Evolutionary conservation across 2,888 invertebrate species (phyloP).

Genomic region (Temnothorax unifasciatus): DNA sequence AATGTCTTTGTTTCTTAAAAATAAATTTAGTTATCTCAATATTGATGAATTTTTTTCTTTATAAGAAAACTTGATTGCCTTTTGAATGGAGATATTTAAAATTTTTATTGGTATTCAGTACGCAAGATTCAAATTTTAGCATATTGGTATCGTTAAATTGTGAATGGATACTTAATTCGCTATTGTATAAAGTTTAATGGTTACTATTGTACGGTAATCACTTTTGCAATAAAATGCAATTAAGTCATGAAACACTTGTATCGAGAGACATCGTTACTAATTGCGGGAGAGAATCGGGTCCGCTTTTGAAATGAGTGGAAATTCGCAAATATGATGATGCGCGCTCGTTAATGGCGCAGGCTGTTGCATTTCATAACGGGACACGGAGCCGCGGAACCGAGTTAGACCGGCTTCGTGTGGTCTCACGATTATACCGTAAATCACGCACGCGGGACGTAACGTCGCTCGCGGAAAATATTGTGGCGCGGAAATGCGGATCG

Average conservation of each 20-base stretch:
- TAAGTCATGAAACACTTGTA: background rate
- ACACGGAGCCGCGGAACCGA: conserved; percentile 50
- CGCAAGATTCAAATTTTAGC: background rate
- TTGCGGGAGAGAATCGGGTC: conserved; percentile 6
- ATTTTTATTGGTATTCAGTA: background rate
- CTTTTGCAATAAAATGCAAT: background rate
- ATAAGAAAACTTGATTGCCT: conserved; percentile 6
- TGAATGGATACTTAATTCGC: background rate
- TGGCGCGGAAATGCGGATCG: conserved; percentile 41
- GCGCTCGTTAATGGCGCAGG: conserved; percentile 50
- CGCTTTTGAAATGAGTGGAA: conserved; percentile 39
- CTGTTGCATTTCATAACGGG: conserved; percentile 58
- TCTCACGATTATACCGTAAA: conserved; percentile 60
- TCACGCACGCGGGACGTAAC: conserved; percentile 54
- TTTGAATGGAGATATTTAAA: background rate
- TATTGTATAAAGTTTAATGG: background rate
- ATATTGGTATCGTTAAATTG: background rate
- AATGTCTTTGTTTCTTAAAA: background rate
- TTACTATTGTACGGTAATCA: background rate
- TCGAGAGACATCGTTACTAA: conserved; percentile 7
- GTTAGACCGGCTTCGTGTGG: conserved; percentile 51
- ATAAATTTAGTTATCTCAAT: background rate
- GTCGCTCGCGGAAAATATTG: conserved; percentile 50
- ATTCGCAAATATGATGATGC: conserved; percentile 54
- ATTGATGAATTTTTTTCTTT: background rate